Percentiles rank a stretch among this genome's conserved stretches.
These are phyloP conservation scores for Eulimnadia texana DNA, from an alignment of 1,140 invertebrate genomes.

Conservation along the genomic window DNA sequence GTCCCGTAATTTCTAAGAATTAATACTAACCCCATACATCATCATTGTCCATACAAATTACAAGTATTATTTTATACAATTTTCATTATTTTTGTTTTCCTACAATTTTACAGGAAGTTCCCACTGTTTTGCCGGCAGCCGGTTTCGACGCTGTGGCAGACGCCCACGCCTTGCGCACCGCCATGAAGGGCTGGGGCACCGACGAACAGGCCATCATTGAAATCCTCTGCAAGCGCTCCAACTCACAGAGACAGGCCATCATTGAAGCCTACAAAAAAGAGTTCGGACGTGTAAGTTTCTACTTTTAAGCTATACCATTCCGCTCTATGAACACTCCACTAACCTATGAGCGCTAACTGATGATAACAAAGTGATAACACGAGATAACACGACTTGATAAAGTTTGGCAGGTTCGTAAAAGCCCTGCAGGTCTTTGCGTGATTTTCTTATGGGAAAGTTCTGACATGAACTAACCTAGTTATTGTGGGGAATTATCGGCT, in stretches of 20 bases:
- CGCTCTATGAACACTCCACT: too few species aligned
- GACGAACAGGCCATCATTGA: conserved; percentile 69
- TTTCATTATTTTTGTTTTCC: conserved; percentile 13
- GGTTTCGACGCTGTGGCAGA: conserved; percentile 48
- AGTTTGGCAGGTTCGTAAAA: too few species aligned
- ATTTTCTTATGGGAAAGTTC: too few species aligned
- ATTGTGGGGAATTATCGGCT: too few species aligned
- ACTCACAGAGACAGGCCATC: conserved; percentile 59
- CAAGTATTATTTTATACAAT: not conserved
- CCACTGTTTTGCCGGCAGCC: conserved; percentile 43
- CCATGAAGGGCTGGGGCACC: conserved; percentile 46
- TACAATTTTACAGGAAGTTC: conserved; percentile 41
- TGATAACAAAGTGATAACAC: too few species aligned
- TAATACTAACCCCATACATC: too few species aligned
- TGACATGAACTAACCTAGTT: too few species aligned
- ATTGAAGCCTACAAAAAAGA: conserved; percentile 54
- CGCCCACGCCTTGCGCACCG: conserved; percentile 45
- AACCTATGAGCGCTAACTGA: too few species aligned
- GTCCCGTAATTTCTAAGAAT: too few species aligned
- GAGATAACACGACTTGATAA: too few species aligned
- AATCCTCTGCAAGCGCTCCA: conserved; percentile 54
- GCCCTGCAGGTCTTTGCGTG: too few species aligned
- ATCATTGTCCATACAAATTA: not conserved
- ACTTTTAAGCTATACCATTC: too few species aligned
- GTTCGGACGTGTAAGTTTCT: conserved; percentile 49